Evolutionary conservation across 2,113 vertebrate genomes (phyloP).

Genomic region (Probosciger aterrimus): DNA sequence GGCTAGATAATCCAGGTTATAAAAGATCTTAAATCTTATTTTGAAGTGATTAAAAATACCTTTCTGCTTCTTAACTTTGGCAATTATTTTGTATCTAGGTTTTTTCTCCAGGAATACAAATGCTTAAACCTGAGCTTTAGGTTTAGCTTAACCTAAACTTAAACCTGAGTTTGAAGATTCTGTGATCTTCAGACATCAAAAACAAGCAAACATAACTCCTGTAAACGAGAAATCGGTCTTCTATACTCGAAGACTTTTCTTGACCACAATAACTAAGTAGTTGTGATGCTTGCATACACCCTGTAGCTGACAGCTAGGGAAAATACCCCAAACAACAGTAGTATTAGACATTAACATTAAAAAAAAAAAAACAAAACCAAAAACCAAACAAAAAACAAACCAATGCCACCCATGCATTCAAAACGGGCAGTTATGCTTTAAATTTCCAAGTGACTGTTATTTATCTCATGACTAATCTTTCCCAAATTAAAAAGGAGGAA

Average conservation of each 20-base stretch:
- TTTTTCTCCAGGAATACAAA: not conserved
- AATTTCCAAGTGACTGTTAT: not conserved
- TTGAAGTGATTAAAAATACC: not conserved
- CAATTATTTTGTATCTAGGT: not conserved
- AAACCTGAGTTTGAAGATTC: not conserved
- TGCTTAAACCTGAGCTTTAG: not conserved
- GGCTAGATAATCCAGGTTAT: not conserved
- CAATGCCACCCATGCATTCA: not conserved
- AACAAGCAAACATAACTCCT: not conserved
- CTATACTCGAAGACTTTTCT: not conserved
- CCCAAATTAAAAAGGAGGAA: not conserved
- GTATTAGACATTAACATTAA: not conserved
- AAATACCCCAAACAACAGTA: not conserved
- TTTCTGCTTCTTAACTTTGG: not conserved
- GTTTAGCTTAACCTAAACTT: not conserved
- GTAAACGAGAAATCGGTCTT: not conserved
- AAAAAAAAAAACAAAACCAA: not conserved
- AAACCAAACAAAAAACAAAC: fast-evolving
- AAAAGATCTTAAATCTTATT: not conserved
- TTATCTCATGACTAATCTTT: not conserved
- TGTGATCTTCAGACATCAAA: not conserved
- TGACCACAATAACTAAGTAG: not conserved
- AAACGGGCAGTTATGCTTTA: not conserved
- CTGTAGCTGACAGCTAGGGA: not conserved
- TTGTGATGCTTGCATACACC: not conserved